phyloP scores from a whole-genome alignment of 1,140 invertebrate species.

The Drosophila pectinifera region DNA sequence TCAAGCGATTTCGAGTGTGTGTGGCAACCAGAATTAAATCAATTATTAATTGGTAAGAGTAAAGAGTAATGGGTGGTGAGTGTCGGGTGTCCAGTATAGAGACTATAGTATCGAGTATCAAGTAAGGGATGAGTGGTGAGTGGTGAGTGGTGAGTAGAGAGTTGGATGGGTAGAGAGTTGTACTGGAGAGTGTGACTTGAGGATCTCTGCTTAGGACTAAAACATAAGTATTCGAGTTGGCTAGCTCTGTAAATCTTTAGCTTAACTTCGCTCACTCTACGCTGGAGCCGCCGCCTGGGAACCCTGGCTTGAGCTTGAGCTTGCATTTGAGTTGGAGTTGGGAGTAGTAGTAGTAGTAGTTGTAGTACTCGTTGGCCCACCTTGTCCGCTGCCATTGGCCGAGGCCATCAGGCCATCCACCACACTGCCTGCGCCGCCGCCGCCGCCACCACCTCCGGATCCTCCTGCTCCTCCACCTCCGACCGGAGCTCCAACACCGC shows the following conservation, averaged over 20 bases:
- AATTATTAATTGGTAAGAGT: constrained; percentile 62
- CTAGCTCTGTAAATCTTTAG: constrained; percentile 38
- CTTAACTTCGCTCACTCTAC: constrained; percentile 43
- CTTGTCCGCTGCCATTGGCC: constrained; percentile 81
- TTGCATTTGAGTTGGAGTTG: constrained; percentile 47
- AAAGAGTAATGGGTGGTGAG: constrained; percentile 44
- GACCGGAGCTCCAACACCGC: constrained; percentile 54
- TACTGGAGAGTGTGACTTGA: constrained; percentile 49
- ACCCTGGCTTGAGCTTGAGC: constrained; percentile 39
- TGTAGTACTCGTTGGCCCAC: constrained; percentile 80
- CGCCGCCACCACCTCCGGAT: constrained; percentile 52
- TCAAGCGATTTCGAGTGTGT: constrained; percentile 79
- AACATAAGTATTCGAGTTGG: constrained; percentile 50
- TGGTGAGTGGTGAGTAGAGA: constrained; percentile 14
- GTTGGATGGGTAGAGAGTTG: constrained; percentile 14
- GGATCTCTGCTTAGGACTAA: constrained; percentile 49
- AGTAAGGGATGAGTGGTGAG: constrained; percentile 18
- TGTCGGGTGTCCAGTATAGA: constrained; percentile 7
- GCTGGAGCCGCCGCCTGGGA: constrained; percentile 36
- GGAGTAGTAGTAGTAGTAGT: constrained; percentile 58
- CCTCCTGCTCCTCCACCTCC: constrained; percentile 49
- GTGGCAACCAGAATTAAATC: constrained; percentile 79
- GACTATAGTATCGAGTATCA: constrained; percentile 2
- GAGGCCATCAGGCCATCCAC: constrained; percentile 67
- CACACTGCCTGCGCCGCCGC: constrained; percentile 58